A percentile compares a stretch with the other conserved stretches of the same genome.
phyloP scores from a whole-genome alignment of 2,888 invertebrate species.

The Volucella bombylans region DNA sequence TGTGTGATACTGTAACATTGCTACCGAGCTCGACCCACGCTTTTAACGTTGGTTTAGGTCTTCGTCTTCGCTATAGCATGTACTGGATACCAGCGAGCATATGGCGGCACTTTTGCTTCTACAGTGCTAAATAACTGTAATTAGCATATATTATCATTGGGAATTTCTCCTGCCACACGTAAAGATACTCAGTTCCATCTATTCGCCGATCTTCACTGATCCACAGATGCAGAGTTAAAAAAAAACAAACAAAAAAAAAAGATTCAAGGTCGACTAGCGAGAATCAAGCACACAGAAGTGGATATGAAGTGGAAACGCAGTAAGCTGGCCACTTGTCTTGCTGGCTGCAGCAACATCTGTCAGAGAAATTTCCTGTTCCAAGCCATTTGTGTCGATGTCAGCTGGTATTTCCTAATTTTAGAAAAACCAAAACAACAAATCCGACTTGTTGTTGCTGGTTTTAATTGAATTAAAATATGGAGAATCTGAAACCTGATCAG shows the following conservation, averaged over 20 bases:
- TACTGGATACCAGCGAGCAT: constrained; percentile 19
- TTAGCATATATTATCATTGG: constrained; percentile 70
- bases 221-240: background rate
- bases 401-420: constrained; percentile 63
- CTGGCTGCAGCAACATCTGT: constrained; percentile 9
- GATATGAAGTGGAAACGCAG: constrained; percentile 28
- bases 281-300: constrained; percentile 12
- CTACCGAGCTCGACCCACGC: constrained; percentile 57
- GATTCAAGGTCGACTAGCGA: constrained; percentile 66
- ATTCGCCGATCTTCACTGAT: background rate
- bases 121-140: constrained; percentile 71
- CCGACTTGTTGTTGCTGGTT: background rate
- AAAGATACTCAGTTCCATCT: too few species aligned
- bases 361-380: constrained; percentile 49
- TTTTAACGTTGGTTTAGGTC: constrained; percentile 17
- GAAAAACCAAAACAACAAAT: constrained; percentile 23
- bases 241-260: background rate
- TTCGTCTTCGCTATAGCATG: constrained; percentile 34
- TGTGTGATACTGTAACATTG: constrained; percentile 6
- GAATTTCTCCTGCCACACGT: constrained; percentile 51
- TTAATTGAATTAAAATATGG: constrained; percentile 34
- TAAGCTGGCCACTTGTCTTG: constrained; percentile 10
- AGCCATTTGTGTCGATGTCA: constrained; percentile 38
- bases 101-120: constrained; percentile 68
- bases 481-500: constrained; percentile 64